Base-by-base conservation (phyloP, 1,140 invertebrate genomes). In the Hypothenemus hampei region DNA sequence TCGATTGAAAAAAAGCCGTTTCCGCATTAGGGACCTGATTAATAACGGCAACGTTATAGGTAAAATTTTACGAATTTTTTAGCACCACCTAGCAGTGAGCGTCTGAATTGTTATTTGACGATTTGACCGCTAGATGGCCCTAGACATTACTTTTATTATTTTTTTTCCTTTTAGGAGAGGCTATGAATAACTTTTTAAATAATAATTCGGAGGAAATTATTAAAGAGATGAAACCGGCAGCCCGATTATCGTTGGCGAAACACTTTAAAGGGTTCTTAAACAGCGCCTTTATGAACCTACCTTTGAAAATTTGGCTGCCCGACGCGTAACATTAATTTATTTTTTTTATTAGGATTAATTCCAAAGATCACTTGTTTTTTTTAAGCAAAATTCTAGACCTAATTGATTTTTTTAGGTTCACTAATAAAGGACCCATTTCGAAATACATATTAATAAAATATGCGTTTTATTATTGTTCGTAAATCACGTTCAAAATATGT, bases 111-210 rank as follows among this genome's bases (percentile, higher is more conserved):
- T 29, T 5, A 29, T 29, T 29, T 29, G 5, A 29, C 24, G 24
- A 29, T 6, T 29, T 11, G 5, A 29, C 24, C 24, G 24, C 5
- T 6, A 29, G 11, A 6, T 29, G 24, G 48, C 29, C 48, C 50
- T 26, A 43, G 2, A 19, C 29, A 26, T n/a, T 26, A n/a, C n/a
- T n/a, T n/a, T n/a, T n/a, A n/a, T n/a, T n/a, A n/a, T 29, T 35
- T 35, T n/a, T 47, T 11, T n/a, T 40, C 29, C n/a, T 74, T 74
- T 18, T 67, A 84, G 82, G 81, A 16, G 80, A 87, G 65, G 86
- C 86, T 2, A 87, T 89, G 81, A 88, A 88, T 70, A 84, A 87
- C 57, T 91, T 91, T 67, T 72, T 91, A 10, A 91, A 91, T 73
- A 85, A 87, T 65, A 90, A 91, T 63, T 81, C 85, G 0, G 82